Evolutionary conservation across 2,888 invertebrate genomes (phyloP).

Genomic region (Epinotia ramella): DNA sequence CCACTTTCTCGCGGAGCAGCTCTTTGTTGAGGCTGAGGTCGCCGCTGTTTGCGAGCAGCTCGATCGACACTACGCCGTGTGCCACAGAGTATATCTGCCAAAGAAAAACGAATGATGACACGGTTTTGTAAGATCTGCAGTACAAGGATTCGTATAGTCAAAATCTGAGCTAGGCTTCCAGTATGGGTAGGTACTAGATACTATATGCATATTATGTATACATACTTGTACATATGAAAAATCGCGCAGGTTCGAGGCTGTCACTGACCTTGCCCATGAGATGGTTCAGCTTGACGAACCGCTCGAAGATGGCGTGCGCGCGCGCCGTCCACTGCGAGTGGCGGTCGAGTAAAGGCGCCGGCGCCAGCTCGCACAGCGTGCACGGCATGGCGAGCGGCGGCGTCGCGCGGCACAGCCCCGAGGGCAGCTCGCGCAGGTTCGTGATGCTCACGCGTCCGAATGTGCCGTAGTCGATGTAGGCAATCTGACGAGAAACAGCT

Average conservation of each 20-base stretch:
- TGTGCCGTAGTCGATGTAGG: constrained; percentile 93
- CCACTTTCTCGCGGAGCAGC: constrained; percentile 87
- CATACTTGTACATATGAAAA: background rate
- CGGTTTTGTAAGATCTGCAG: background rate
- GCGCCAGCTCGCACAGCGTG: constrained; percentile 88
- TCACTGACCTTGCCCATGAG: constrained; percentile 77
- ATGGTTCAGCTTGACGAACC: constrained; percentile 61
- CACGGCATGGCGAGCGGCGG: constrained; percentile 90
- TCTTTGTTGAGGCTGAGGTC: constrained; percentile 86
- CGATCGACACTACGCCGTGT: constrained; percentile 88
- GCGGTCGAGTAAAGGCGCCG: constrained; percentile 86
- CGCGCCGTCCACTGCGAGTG: constrained; percentile 87
- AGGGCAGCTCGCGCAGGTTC: constrained; percentile 75
- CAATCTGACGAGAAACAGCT: constrained; percentile 79
- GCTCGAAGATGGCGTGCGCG: constrained; percentile 79
- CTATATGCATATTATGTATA: background rate
- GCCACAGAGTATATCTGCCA: constrained; percentile 90
- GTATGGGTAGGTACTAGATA: background rate
- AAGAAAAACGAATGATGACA: background rate
- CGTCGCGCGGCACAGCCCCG: constrained; percentile 56
- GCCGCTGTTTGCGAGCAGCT: constrained; percentile 78
- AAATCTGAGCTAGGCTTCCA: background rate
- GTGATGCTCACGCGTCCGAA: constrained; percentile 73
- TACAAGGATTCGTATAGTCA: background rate
- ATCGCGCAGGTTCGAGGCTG: too few species aligned